Percentiles rank a stretch among this genome's conserved stretches.
These are phyloP conservation scores for Anthoptus insignis DNA, from an alignment of 2,888 invertebrate species.

Conservation along the genomic window DNA sequence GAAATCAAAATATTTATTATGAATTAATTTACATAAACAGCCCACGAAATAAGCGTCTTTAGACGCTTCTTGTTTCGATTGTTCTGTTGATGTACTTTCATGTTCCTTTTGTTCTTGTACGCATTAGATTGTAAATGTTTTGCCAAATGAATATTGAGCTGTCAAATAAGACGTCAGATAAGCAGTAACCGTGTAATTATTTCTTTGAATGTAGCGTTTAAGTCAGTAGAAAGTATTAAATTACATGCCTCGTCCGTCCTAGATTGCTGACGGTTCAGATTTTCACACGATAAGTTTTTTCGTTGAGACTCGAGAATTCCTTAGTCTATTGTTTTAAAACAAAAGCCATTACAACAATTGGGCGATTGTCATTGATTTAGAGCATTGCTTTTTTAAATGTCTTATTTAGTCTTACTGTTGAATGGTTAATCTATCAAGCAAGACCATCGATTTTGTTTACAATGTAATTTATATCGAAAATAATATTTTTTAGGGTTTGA, in stretches of 20 bases:
- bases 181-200: slow-evolving; percentile 74
- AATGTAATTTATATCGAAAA: no score
- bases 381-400: slow-evolving; percentile 30
- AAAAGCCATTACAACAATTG: slow-evolving; percentile 45
- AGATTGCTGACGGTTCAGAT: slow-evolving; percentile 60
- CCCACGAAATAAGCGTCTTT: slow-evolving; percentile 69
- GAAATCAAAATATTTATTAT: slow-evolving; percentile 83
- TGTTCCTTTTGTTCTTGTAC: slow-evolving; percentile 32
- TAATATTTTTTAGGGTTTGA: no score
- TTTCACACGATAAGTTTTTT: slow-evolving; percentile 76
- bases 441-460: no score
- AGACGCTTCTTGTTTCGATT: slow-evolving; percentile 50
- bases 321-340: slow-evolving; percentile 67
- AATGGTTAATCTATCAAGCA: slow-evolving; percentile 29
- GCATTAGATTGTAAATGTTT: slow-evolving; percentile 52
- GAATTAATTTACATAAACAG: slow-evolving; percentile 82
- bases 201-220: slow-evolving; percentile 67
- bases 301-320: slow-evolving; percentile 66
- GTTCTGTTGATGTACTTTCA: slow-evolving; percentile 45
- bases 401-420: slow-evolving; percentile 21
- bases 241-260: slow-evolving; percentile 67
- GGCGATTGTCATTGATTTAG: slow-evolving; percentile 36
- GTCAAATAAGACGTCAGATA: slow-evolving; percentile 75
- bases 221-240: slow-evolving; percentile 77
- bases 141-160: slow-evolving; percentile 74